These are phyloP conservation scores for Osmoderma eremita DNA, from an alignment of 2,888 invertebrate species.

Conservation along the genomic window DNA sequence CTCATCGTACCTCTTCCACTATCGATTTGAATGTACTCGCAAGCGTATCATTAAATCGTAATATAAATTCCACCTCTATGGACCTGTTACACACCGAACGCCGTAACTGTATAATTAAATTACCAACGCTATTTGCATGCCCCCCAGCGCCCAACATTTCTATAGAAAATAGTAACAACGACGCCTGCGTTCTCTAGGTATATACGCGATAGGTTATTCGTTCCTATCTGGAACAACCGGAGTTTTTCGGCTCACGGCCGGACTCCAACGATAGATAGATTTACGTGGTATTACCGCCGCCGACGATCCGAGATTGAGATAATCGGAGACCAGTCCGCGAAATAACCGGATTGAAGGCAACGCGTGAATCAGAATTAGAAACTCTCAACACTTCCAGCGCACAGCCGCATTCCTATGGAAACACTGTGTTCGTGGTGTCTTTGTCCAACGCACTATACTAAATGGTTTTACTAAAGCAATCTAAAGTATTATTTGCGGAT, in stretches of 20 bases:
- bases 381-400: slow-evolving; percentile 53
- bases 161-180: slow-evolving; percentile 10
- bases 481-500: too few species aligned
- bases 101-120: slow-evolving; percentile 27
- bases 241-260: slow-evolving; percentile 6
- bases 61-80: slow-evolving; percentile 24
- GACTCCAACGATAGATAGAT: not conserved
- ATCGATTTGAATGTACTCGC: not conserved
- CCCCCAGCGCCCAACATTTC: slow-evolving; percentile 30
- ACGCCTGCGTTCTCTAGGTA: not conserved
- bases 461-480: too few species aligned
- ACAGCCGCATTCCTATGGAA: slow-evolving; percentile 53
- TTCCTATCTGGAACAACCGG: not conserved
- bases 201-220: too few species aligned
- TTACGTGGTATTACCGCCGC: not conserved
- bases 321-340: slow-evolving; percentile 27
- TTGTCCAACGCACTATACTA: slow-evolving; percentile 1
- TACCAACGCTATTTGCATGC: slow-evolving; percentile 33
- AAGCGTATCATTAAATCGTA: slow-evolving; percentile 10
- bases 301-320: not conserved
- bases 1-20: too few species aligned
- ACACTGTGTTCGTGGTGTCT: not conserved
- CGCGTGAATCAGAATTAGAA: slow-evolving; percentile 56
- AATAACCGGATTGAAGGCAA: slow-evolving; percentile 47
- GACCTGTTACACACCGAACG: slow-evolving; percentile 7